Conservation (phyloP, 2,797 vertebrate species). For the Sylvilagus floridanus region DNA sequence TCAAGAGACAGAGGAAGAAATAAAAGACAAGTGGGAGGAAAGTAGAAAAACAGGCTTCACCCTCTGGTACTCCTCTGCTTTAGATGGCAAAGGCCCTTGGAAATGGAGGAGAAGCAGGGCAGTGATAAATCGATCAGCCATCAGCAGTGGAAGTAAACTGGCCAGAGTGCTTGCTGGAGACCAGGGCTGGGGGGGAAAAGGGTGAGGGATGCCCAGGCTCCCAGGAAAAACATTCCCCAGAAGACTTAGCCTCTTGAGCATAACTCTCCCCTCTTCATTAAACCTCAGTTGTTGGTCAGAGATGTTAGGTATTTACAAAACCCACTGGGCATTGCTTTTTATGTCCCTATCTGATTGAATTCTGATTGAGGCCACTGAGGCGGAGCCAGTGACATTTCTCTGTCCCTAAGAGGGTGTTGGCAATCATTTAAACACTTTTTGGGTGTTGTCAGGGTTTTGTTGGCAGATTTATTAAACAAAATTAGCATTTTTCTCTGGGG, state of each 20-base stretch:
- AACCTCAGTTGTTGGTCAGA: not conserved
- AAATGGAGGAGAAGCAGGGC: not conserved
- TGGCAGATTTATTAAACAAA: conserved; percentile 67
- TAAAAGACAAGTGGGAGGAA: not conserved
- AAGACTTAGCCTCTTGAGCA: not conserved
- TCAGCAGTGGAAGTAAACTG: not conserved
- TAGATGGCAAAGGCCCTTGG: not conserved
- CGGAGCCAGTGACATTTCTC: conserved; percentile 10
- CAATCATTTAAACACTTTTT: conserved; percentile 54
- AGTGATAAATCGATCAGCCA: not conserved
- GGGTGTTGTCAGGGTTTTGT: not conserved
- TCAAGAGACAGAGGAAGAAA: not conserved
- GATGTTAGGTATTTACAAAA: conserved; percentile 1
- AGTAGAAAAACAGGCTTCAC: not conserved
- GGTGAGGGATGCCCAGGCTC: not conserved
- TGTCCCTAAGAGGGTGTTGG: conserved; percentile 25
- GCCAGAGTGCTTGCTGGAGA: accelerated
- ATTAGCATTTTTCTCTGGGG: conserved; percentile 75
- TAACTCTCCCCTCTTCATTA: not conserved
- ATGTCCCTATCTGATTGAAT: not conserved
- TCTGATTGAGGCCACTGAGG: conserved; percentile 50
- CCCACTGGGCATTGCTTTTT: conserved; percentile 30
- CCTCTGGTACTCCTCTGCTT: not conserved
- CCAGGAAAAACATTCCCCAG: not conserved
- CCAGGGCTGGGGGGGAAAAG: no score